Percentiles rank a stretch among this genome's conserved stretches.
Evolutionary conservation across 2,888 invertebrate species (phyloP).

Genomic region (Pristionchus maxplancki): DNA sequence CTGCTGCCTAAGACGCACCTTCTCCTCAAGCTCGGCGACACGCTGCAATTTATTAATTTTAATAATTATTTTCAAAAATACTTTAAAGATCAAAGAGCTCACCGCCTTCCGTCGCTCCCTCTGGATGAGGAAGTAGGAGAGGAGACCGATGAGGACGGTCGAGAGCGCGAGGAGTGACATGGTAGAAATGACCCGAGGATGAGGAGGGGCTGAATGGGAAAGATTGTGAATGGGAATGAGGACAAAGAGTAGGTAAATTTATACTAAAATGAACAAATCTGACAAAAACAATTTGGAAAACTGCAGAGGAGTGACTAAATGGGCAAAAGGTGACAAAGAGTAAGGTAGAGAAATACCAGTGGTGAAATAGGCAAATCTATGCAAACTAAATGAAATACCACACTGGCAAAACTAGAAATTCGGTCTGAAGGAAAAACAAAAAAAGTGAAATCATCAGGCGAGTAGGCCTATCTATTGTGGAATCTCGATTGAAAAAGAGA

Average conservation of each 20-base stretch:
- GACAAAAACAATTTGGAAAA: too few relatives aligned
- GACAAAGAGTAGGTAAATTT: not conserved
- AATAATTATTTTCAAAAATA: not conserved
- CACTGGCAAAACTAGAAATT: too few relatives aligned
- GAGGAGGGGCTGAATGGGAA: not conserved
- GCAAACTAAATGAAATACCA: not conserved
- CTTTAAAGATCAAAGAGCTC: not conserved
- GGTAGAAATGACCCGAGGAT: not conserved
- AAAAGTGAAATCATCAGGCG: not conserved
- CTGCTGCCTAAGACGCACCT: constrained; percentile 51
- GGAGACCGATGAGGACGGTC: not conserved
- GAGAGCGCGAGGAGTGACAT: constrained; percentile 20
- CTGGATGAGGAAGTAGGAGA: constrained; percentile 41
- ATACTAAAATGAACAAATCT: too few relatives aligned
- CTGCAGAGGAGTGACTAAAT: too few relatives aligned
- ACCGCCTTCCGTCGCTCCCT: constrained; percentile 53
- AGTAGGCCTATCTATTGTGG: not conserved
- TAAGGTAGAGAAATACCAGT: too few relatives aligned
- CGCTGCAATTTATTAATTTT: constrained; percentile 53
- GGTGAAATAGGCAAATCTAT: not conserved
- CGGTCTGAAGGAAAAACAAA: too few relatives aligned
- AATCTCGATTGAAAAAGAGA: not conserved
- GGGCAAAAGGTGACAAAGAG: too few relatives aligned
- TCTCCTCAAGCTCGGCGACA: constrained; percentile 59
- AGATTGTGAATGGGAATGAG: too few relatives aligned